Conservation (phyloP, 2,797 vertebrate species). For the Typhlichthys eigenmanni region DNA sequence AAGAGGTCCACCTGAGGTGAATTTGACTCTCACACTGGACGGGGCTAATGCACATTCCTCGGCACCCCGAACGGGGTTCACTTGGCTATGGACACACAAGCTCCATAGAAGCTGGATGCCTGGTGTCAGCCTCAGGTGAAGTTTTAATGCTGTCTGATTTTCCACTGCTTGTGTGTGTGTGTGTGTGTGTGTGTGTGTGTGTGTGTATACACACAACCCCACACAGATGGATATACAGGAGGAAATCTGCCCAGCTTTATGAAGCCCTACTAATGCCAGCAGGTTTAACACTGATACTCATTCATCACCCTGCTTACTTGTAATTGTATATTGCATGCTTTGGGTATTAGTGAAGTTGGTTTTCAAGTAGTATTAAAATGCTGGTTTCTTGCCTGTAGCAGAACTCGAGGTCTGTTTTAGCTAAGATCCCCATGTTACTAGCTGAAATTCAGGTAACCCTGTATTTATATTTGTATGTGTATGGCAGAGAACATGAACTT, state of each 20-base stretch:
- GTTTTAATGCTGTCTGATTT: slow-evolving; percentile 77
- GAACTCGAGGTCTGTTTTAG: slow-evolving; percentile 32
- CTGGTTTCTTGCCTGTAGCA: slow-evolving; percentile 48
- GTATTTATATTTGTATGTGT: not conserved
- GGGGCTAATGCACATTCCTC: slow-evolving; percentile 82
- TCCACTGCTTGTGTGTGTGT: slow-evolving; percentile 41
- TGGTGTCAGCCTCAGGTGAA: slow-evolving; percentile 78
- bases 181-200: slow-evolving; percentile 13
- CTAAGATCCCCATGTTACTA: slow-evolving; percentile 25
- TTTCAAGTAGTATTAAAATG: slow-evolving; percentile 66
- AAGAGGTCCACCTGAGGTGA: slow-evolving; percentile 74
- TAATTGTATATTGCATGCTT: slow-evolving; percentile 79
- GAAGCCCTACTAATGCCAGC: slow-evolving; percentile 75
- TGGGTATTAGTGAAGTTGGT: slow-evolving; percentile 70
- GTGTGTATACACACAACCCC: slow-evolving; percentile 19
- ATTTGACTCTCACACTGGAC: slow-evolving; percentile 79
- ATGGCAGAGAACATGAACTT: not conserved
- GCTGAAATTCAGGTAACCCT: slow-evolving; percentile 22
- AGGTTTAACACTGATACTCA: slow-evolving; percentile 75
- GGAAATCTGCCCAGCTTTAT: slow-evolving; percentile 74
- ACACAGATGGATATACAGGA: slow-evolving; percentile 34
- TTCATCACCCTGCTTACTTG: slow-evolving; percentile 74
- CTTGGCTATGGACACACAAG: slow-evolving; percentile 80
- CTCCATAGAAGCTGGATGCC: slow-evolving; percentile 75
- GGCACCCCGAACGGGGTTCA: slow-evolving; percentile 73